Base-by-base conservation (phyloP, 1,140 invertebrate species). In the Melipona quadrifasciata region DNA sequence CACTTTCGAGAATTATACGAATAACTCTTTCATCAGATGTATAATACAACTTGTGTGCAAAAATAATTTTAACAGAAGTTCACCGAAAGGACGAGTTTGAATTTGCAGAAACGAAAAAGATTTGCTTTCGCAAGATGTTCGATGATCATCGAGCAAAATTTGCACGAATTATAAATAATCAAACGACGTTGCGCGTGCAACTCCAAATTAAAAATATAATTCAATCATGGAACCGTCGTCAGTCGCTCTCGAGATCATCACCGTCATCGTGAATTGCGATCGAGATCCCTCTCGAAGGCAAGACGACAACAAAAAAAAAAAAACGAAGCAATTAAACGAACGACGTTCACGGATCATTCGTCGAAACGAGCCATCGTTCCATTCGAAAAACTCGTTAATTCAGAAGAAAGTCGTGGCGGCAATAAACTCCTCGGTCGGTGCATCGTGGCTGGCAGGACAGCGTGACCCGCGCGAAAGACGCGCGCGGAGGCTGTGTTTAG, bases 401-500 rank as follows among this genome's bases (percentile, higher is more conserved):
- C 82, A 55, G 5, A 58, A 84, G 57, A 39, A 34, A 58, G 80
- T 68, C 61, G 76, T 77, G 16, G 39, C 31, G 17, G 65, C 58
- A 67, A 87, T 78, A 77, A 87, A 88, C 73, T 57, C 73, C 27
- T 73, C 39, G 64, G 31, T n/a, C 67, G 47, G 57, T 58, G 81
- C 78, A 70, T 31, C n/a, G 53, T 57, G 53, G 39, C 72, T 71
- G 47, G 67, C 85, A 83, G 53, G 72, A 55, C 55, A 31, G 17
- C 61, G 71, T 81, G 53, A 67, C 72, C 58, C 65, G 71, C 75
- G 39, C 47, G 71, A 67, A 19, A 87, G 81, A 83, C 78, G 73
- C 57, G 5, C 53, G 27, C 53, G 58, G 73, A 68, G 67, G 55
- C 80, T 73, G 82, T 86, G 87, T 85, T 88, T 87, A 88, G 87